A percentile compares a stretch with the other conserved stretches of the same genome.
These are phyloP conservation scores for Ispidina picta DNA, from an alignment of 2,797 vertebrate genomes.

Conservation along the genomic window DNA sequence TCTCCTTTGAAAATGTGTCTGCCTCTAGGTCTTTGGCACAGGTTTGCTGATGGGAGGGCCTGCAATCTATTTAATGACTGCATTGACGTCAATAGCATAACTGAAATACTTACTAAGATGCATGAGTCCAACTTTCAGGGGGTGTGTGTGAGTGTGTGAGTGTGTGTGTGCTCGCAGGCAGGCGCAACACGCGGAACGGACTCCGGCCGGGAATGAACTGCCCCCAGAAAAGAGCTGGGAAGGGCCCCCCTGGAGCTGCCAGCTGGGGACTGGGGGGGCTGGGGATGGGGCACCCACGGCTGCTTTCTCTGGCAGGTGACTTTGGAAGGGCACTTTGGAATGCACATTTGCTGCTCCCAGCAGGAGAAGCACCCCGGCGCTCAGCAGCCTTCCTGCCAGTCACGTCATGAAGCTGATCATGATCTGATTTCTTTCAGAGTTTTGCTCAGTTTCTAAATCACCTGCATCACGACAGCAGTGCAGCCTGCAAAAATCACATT, in stretches of 20 bases:
- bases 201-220: conserved; percentile 70
- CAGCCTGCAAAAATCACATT: background rate
- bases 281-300: background rate
- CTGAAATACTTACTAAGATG: conserved; percentile 98
- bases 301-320: background rate
- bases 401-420: background rate
- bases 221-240: background rate
- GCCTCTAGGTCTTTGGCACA: conserved; percentile 90
- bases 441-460: background rate
- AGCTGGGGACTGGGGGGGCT: accelerated
- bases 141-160: conserved; percentile 73
- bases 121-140: conserved; percentile 87
- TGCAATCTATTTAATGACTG: conserved; percentile 93
- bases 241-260: background rate
- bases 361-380: background rate
- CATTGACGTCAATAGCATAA: conserved; percentile 99
- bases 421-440: background rate
- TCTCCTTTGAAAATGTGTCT: conserved; percentile 85
- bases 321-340: background rate
- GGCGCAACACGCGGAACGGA: conserved; percentile 84
- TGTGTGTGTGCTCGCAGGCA: conserved; percentile 78
- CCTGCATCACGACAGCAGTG: background rate
- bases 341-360: accelerated
- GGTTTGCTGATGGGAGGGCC: conserved; percentile 86
- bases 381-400: background rate